Base-by-base conservation (phyloP, 2,888 invertebrate species). In the Megastigmus dorsalis region DNA sequence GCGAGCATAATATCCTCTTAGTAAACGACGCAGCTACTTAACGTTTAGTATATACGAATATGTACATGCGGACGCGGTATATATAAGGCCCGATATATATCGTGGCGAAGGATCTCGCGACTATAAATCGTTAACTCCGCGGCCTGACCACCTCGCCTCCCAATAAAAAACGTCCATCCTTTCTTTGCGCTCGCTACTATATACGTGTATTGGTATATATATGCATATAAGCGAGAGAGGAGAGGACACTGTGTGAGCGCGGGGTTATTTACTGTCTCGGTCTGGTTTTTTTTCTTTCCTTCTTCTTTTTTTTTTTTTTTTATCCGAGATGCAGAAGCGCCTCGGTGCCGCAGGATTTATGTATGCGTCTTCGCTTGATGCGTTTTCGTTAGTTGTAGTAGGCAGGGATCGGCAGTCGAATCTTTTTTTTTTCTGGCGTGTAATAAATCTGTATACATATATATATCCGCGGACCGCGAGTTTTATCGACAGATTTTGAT, bases 111-210 rank as follows among this genome's bases (percentile, higher is more conserved):
- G 52, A 69, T 69, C 69, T 38, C 52, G 55, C 45, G 66, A 52
- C 69, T 50, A 69, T 69, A 69, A 69, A 69, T 69, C 41, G 69
- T 30, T 41, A 41, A 50, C 36, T 33, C 15, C 33, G 5, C 4
- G 13, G 54, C 30, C 41, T 30, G 50, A 33, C 23, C 65, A 23
- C 30, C 55, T 67, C n/a, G n/a, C n/a, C n/a, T n/a, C n/a, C 55
- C 59, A 30, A 69, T 69, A 60, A 69, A n/a, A 69, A 60, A 30
- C 41, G 45, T n/a, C 15, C 7, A 52, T n/a, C 28, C 3, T 23
- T 6, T 28, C 15, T 23, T 13, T 3, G 15, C 62, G 38, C 23
- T 7, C 48, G 10, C 23, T 10, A 2, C 38, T n/a, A n/a, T n/a
- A n/a, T n/a, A n/a, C n/a, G n/a, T n/a, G n/a, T n/a, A n/a, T n/a